Percentiles rank a stretch among this genome's conserved stretches.
Conservation (phyloP, 2,888 invertebrate genomes). For the Heliconius ethilla region DNA sequence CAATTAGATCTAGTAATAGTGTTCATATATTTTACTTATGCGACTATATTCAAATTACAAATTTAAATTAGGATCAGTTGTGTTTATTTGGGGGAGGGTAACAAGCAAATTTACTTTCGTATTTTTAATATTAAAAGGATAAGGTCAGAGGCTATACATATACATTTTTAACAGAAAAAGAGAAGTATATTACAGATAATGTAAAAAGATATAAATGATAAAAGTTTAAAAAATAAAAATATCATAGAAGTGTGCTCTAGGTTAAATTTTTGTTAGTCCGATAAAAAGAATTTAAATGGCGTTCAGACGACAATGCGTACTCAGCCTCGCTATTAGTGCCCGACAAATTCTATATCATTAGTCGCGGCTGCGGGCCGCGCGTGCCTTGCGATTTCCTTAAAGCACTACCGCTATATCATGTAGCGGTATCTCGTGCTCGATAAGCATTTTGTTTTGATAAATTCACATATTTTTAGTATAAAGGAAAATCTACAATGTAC, state of each 20-base stretch:
- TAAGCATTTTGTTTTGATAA: not conserved
- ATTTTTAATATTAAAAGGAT: no score
- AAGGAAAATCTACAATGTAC: no score
- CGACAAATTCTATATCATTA: slow-evolving; percentile 41
- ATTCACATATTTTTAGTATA: not conserved
- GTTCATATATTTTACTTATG: no score
- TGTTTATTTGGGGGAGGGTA: no score
- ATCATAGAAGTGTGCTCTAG: not conserved
- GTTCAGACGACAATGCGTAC: slow-evolving; percentile 23
- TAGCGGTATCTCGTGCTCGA: slow-evolving; percentile 7
- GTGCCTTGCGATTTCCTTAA: slow-evolving; percentile 30
- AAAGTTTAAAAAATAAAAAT: not conserved
- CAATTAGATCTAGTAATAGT: no score
- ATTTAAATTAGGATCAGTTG: no score
- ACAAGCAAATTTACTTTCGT: no score
- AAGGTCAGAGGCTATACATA: no score
- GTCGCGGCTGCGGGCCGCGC: slow-evolving; percentile 32
- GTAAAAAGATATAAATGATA: not conserved
- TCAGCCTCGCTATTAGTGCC: slow-evolving; percentile 39
- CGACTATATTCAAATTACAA: no score
- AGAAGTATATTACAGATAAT: no score
- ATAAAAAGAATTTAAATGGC: slow-evolving; percentile 13
- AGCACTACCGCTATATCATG: slow-evolving; percentile 10
- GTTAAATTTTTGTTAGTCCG: not conserved
- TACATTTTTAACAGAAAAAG: no score